Conservation (phyloP, 2,113 vertebrate genomes). For the Carettochelys insculpta region DNA sequence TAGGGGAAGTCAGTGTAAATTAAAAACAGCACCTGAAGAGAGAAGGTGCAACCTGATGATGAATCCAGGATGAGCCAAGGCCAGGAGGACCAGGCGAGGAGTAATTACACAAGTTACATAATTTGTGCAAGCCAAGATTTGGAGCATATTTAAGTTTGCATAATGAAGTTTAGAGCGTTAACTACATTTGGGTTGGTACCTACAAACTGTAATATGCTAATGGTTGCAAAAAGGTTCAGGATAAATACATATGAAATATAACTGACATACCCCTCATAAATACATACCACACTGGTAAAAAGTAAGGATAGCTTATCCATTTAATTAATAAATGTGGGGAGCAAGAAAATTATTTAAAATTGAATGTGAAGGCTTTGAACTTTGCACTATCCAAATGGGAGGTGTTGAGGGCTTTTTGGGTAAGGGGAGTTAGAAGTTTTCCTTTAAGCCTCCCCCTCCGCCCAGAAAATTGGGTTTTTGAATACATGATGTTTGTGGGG, state of each 20-base stretch:
- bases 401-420: rapidly evolving
- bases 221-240: background rate
- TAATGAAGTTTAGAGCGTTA: background rate
- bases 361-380: background rate
- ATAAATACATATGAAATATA: background rate
- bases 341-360: background rate
- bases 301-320: background rate
- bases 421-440: background rate
- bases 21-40: background rate
- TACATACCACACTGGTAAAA: background rate
- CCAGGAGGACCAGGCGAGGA: background rate
- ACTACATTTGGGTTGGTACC: background rate
- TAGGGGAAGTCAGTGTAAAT: background rate
- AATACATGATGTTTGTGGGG: background rate
- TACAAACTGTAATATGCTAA: no score
- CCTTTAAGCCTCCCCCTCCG: background rate
- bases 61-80: background rate
- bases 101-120: background rate
- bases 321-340: background rate
- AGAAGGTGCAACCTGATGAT: background rate
- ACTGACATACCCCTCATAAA: background rate
- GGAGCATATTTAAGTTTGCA: background rate
- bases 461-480: background rate
- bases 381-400: background rate
- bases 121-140: background rate